Evolutionary conservation across 2,888 invertebrate genomes (phyloP).

Genomic region (Lasioglossum marginatum): DNA sequence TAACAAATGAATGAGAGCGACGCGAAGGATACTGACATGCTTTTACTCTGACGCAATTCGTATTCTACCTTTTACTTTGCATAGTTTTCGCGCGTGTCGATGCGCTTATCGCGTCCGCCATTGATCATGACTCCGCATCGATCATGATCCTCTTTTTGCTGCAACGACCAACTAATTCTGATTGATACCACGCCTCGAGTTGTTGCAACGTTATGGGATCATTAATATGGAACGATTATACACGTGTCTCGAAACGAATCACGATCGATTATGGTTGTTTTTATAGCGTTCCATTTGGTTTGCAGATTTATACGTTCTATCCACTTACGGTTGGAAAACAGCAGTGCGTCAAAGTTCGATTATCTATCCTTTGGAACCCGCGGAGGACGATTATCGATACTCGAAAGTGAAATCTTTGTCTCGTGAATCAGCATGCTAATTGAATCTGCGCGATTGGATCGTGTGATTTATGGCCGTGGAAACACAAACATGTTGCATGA

Average conservation of each 20-base stretch:
- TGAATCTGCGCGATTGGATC: background rate
- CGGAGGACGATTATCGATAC: background rate
- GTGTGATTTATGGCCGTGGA: background rate
- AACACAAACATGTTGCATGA: background rate
- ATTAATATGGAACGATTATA: background rate
- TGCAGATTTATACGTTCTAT: background rate
- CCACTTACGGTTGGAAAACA: background rate
- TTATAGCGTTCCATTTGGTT: background rate
- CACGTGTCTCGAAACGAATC: too few relatives aligned
- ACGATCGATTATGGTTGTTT: background rate
- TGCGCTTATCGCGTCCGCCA: background rate
- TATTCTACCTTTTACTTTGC: constrained; percentile 2
- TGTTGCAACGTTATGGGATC: background rate
- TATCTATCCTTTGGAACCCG: background rate
- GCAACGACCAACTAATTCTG: background rate
- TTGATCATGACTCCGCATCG: background rate
- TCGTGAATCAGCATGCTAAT: background rate
- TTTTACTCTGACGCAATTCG: background rate
- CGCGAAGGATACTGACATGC: background rate
- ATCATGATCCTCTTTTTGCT: background rate
- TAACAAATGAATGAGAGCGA: background rate
- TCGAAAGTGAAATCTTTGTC: background rate
- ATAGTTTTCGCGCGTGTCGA: background rate
- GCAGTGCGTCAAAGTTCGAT: background rate
- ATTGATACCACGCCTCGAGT: background rate